phyloP scores from a whole-genome alignment of 2,888 invertebrate species.

The Yponomeuta evonymella region DNA sequence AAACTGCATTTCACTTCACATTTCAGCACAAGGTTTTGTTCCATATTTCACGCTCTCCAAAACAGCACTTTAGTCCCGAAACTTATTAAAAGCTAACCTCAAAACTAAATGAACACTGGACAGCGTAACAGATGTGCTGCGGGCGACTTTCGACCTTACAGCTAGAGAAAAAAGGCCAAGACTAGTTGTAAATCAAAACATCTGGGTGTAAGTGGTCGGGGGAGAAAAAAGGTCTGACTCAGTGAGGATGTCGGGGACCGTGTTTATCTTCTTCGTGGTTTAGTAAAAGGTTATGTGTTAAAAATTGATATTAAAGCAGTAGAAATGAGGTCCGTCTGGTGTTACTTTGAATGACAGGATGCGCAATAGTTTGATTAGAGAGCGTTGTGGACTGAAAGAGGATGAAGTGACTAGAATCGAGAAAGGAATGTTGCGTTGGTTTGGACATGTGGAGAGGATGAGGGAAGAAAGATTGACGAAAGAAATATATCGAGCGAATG shows the following conservation, averaged over 20 bases:
- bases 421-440: too few relatives aligned
- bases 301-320: too few relatives aligned
- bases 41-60: background rate
- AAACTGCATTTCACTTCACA: background rate
- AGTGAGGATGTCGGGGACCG: background rate
- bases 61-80: background rate
- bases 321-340: too few relatives aligned
- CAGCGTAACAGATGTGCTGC: background rate
- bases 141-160: background rate
- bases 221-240: background rate
- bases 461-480: too few relatives aligned
- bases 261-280: background rate
- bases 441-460: too few relatives aligned
- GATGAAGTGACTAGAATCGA: too few relatives aligned
- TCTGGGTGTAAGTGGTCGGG: background rate
- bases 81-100: background rate
- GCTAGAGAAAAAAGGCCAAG: background rate
- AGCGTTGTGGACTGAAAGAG: too few relatives aligned
- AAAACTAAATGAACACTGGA: background rate
- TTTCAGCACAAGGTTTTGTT: background rate
- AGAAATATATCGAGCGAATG: too few relatives aligned
- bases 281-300: too few relatives aligned
- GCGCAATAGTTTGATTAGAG: too few relatives aligned
- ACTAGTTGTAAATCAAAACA: background rate
- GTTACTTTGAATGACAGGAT: too few relatives aligned